Evolutionary conservation across 2,797 vertebrate species (phyloP), one percentile per base, ranked within the genome.

Genomic region (Adelosebastes latens): DNA sequence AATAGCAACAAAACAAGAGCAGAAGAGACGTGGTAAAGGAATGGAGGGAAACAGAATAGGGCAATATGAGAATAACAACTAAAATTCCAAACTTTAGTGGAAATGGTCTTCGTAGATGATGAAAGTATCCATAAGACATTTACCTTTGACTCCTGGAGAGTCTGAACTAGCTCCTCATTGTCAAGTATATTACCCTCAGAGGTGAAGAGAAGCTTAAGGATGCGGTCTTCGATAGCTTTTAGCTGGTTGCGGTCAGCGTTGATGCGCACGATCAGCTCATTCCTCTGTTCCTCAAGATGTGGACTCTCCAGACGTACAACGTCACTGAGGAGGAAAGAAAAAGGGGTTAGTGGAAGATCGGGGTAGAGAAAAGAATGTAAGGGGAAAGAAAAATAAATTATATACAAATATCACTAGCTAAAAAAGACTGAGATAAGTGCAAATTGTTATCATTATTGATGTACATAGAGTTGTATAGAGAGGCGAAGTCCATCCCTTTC

Each of bases 121-220:
- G 16, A 68, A 46, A 32, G 13, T 13, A n/a, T 65, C 31, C 8
- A 11, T 1, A 8, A 60, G 32, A 34, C 83, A 49, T 49, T 81
- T 36, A 95, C 96, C 94, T 97, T 97, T 82, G 95, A 97, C 72
- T 97, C 94, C 77, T 97, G 96, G 4, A 97, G 94, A 22, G 96
- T 96, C 64, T 95, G 93, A 76, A 96, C 95, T 8, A 97, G 94
- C 86, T 97, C 95, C 90, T 97, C 93, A 11, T 97, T 97, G 91
- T 97, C 96, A 18, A 97, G 91, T 72, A 96, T 95, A 80, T 97
- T 97, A 68, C 96, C 96, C 80, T 97, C 87, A 18, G 96, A 97
- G 49, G 94, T 89, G 82, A 97, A 98, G 58, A 97, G 95, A 75
- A 97, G 91, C 84, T 92, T 95, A 12, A 98, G 93, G 84, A 97